A percentile compares a stretch with the other conserved stretches of the same genome.
Conservation (phyloP, 2,113 vertebrate genomes). For the Kobus ellipsiprymnus region DNA sequence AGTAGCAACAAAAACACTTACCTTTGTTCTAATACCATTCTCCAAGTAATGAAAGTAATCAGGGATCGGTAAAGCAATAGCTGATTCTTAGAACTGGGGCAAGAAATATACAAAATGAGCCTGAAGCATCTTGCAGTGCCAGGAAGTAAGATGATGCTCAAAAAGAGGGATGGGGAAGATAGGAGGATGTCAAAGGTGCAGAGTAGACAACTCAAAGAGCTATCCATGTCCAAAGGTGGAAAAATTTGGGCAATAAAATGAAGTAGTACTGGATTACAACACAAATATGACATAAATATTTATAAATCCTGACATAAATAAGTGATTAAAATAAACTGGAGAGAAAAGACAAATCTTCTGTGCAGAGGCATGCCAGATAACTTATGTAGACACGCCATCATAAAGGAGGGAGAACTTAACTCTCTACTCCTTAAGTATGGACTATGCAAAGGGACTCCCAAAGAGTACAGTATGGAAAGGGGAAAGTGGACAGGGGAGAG, state of each 20-base stretch:
- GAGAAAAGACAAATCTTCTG: not conserved
- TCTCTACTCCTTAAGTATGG: not conserved
- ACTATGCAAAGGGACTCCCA: not conserved
- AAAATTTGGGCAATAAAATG: not conserved
- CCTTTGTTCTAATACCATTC: not conserved
- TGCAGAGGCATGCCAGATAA: conserved; percentile 26
- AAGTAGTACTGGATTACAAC: not conserved
- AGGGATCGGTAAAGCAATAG: not conserved
- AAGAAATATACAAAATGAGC: not conserved
- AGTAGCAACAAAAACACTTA: not conserved
- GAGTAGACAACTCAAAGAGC: not conserved
- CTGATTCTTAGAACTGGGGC: not conserved
- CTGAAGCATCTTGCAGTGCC: not conserved
- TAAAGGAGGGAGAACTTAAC: not conserved
- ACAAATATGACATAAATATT: not conserved
- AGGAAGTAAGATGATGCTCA: not conserved
- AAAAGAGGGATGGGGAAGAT: not conserved
- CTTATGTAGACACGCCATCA: not conserved
- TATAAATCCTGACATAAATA: not conserved
- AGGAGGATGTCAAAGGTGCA: not conserved
- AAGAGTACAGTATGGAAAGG: not conserved
- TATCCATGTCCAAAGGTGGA: not conserved
- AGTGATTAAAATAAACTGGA: not conserved
- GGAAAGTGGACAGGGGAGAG: not conserved
- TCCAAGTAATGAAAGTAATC: not conserved